Evolutionary conservation across 2,888 invertebrate species (phyloP), one percentile per base, ranked within the genome.

Genomic region (Ennomos erosarius): DNA sequence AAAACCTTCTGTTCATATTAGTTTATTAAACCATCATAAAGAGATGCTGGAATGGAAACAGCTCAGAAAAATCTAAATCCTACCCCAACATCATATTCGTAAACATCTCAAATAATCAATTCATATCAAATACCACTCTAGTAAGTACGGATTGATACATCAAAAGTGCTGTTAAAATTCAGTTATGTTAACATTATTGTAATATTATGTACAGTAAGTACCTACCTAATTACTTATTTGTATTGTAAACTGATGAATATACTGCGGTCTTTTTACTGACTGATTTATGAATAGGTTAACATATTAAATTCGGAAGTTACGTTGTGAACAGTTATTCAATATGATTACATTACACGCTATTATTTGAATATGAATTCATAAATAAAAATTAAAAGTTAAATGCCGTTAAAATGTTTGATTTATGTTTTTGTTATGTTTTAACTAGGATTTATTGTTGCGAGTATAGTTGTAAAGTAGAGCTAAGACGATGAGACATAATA

Each of bases 251-350:
- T 79, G 79, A 81, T 77, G 78, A 81, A 82, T 78, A 71, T 63
- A 64, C 73, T 75, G 77, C 77, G 74, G 76, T 76, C 79, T 78
- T 76, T 78, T 81, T 75, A 79, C 74, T 66, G 71, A 67, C 65
- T 74, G 75, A 79, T 79, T 80, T 46, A 78, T 80, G 84, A 84
- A 84, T 85, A 82, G 73, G 70, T 84, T 84, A 76, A 81, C 82
- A 84, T 84, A 79, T 69, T 73, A 61, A 68, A 77, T 81, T 83
- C 74, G 76, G 81, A 73, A 80, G 76, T 79, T 65, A 64, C 55
- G 59, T 62, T 63, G 37, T 48, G 48, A 62, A 53, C 33, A 55
- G 59, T 62, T 45, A 67, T 57, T 54, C 40, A 64, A 62, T 49
- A 50, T 49, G 16, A 53, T 42, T 52, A 48, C 44, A 49, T 66